Base-by-base conservation (phyloP, 2,888 invertebrate genomes). In the Phalera bucephala region DNA sequence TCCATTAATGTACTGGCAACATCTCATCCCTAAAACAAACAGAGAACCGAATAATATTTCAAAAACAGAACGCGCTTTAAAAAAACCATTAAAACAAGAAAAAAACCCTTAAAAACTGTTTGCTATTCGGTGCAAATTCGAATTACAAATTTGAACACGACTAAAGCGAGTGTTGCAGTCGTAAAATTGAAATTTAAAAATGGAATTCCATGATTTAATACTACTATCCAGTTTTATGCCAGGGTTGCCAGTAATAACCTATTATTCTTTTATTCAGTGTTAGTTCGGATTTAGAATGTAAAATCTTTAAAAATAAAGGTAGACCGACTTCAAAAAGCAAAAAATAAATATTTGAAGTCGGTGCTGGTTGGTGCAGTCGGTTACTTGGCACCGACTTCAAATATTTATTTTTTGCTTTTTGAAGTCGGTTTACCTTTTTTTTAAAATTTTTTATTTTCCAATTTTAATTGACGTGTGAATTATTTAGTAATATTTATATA, bases 61-160 rank as follows among this genome's bases (percentile, higher is more conserved):
- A 53, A 54, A 51, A 46, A 43, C 51, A 57, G 45, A 51, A 35
- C 23, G 22, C 31, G 5, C 5, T 17, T 17, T 3, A 17, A 17
- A 17, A 17, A 17, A 17, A 17, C 3, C 17, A 5, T 17, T 3
- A 17, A 17, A 17, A 17, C 3, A 17, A 17, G 5, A 38, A 31
- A 31, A 36, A 38, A 45, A 34, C 45, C 43, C 40, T 52, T 58
- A 43, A 50, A 56, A 58, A 52, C 53, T 49, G 56, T 63, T 63
- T 58, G 61, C 46, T 39, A 56, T 49, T 58, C 58, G 34, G 27
- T 36, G 41, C 42, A 45, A 55, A 60, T 61, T 63, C 63, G 57
- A 63, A 63, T 63, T 59, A 61, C 63, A 63, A 61, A 63, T 64
- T 64, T 52, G 51, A 53, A 57, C 58, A 50, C 49, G 47, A 34